Conservation (phyloP, 2,888 invertebrate species). For the Steinernema hermaphroditum region DNA sequence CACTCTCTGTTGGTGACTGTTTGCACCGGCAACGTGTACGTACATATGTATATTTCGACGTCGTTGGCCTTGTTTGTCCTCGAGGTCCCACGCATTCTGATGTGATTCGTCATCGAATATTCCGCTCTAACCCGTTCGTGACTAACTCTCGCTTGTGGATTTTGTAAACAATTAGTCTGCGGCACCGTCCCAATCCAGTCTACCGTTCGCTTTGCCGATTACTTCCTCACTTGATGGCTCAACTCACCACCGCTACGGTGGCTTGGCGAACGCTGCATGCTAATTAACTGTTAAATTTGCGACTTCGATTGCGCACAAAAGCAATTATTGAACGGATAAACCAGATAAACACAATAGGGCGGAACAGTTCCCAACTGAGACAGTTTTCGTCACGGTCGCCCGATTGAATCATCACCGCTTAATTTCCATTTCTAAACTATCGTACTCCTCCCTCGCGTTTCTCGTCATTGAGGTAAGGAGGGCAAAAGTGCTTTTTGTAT, state of each 20-base stretch:
- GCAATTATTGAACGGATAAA: slow-evolving; percentile 27
- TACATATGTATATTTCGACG: not conserved
- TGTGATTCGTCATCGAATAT: slow-evolving; percentile 26
- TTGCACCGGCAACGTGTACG: not conserved
- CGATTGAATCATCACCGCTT: not conserved
- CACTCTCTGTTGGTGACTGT: too few relatives aligned
- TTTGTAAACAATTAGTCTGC: slow-evolving; percentile 4
- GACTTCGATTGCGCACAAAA: not conserved
- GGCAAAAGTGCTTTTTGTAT: not conserved
- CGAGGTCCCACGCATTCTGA: slow-evolving; percentile 12
- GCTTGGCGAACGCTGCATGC: not conserved
- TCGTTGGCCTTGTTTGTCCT: slow-evolving; percentile 12
- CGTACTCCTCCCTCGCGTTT: not conserved
- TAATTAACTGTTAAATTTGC: slow-evolving; percentile 21
- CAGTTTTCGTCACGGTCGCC: slow-evolving; percentile 16
- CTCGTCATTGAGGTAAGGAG: not conserved
- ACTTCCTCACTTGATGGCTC: not conserved
- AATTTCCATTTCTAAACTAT: not conserved
- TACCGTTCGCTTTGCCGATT: not conserved
- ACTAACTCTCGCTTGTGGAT: slow-evolving; percentile 13
- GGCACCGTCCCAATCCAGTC: not conserved
- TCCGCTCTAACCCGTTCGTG: slow-evolving; percentile 19
- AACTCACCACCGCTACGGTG: not conserved
- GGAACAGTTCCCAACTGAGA: not conserved
- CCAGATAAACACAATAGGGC: slow-evolving; percentile 23